Conservation (phyloP, 2,888 invertebrate genomes). For the Lamellibrachia columna region DNA sequence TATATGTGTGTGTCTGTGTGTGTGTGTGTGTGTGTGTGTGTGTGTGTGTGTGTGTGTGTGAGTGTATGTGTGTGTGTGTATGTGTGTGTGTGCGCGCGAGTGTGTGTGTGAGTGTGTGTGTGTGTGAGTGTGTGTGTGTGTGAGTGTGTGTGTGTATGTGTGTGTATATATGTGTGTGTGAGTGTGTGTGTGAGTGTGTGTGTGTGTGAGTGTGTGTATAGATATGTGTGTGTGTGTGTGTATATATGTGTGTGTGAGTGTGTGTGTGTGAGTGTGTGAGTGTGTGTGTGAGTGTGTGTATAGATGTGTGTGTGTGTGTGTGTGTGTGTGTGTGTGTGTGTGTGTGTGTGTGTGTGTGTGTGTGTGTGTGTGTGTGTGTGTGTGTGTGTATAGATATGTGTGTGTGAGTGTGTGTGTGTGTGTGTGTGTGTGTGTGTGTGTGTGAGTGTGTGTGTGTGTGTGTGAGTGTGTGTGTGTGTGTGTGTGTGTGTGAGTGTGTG, state of each 20-base stretch:
- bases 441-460: background rate
- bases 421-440: background rate
- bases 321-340: background rate
- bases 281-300: background rate
- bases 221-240: background rate
- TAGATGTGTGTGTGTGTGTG: background rate
- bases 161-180: background rate
- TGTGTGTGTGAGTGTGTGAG: background rate
- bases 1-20: background rate
- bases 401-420: background rate
- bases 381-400: background rate
- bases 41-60: background rate
- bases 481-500: background rate
- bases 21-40: background rate
- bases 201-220: background rate
- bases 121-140: background rate
- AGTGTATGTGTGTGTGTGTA: background rate
- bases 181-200: background rate
- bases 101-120: background rate
- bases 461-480: background rate
- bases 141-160: background rate
- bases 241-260: background rate
- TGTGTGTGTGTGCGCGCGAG: background rate
- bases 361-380: background rate
- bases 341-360: background rate